phyloP scores from a whole-genome alignment of 2,888 invertebrate genomes.

The Drosophila hawaiiensis region DNA sequence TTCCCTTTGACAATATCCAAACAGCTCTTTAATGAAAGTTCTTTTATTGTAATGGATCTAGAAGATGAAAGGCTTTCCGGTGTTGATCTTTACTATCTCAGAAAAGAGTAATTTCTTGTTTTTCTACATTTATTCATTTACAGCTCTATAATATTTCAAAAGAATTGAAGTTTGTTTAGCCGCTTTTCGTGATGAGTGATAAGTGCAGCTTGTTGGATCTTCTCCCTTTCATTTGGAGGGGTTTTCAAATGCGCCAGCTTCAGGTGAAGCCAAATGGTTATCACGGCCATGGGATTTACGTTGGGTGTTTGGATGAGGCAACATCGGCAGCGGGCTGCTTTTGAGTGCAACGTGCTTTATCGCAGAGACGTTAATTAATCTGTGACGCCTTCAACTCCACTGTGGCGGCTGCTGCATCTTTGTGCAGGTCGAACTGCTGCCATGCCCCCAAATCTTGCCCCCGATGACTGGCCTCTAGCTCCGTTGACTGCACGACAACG shows the following conservation, averaged over 20 bases:
- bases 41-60: background rate
- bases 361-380: conserved; percentile 75
- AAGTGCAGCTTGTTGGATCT: conserved; percentile 6
- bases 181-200: conserved; percentile 11
- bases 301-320: conserved; percentile 13
- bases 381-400: conserved; percentile 64
- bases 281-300: conserved; percentile 17
- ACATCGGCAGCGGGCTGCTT: conserved; percentile 4
- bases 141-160: background rate
- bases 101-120: background rate
- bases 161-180: background rate
- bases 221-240: conserved; percentile 8
- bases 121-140: too few relatives aligned
- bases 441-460: conserved; percentile 33
- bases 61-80: background rate
- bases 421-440: conserved; percentile 52
- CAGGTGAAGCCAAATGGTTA: conserved; percentile 36
- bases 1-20: too few relatives aligned
- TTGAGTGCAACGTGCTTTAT: conserved; percentile 69
- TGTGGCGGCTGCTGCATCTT: conserved; percentile 66
- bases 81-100: background rate
- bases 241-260: background rate
- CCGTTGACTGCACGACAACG: conserved; percentile 8
- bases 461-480: conserved; percentile 12
- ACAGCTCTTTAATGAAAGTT: too few relatives aligned